Base-by-base conservation (phyloP, 1,140 invertebrate species). In the Theocolax elegans region DNA sequence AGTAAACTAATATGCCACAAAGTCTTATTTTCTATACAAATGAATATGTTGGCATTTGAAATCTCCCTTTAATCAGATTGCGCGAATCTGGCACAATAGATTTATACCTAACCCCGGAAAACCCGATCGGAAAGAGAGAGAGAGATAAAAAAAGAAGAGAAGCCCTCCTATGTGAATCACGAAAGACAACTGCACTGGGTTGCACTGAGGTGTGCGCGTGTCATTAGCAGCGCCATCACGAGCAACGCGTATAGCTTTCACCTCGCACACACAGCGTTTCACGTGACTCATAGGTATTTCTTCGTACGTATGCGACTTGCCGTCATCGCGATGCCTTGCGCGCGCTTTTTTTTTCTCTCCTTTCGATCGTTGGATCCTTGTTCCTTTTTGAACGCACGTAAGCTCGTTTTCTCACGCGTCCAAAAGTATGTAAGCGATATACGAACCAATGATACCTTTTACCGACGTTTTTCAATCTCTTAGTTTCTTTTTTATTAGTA, bases 211-310 rank as follows among this genome's bases (percentile, higher is more conserved):
- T n/a, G n/a, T n/a, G 15, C 42, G 35, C 25, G 35, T 42, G 29
- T 73, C 64, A 75, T 72, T 73, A 66, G 63, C 60, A 60, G 35
- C 38, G 19, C 59, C 49, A 46, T 71, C 64, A 67, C 66, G 67
- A 64, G 60, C 29, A 3, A 29, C 48, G 21, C 38, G 51, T 12
- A 12, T 38, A 40, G 75, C 79, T 80, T 80, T 80, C 79, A 75
- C 74, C 60, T 27, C 51, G 12, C 40, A 21, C 17, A 21, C 21
- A 21, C 10, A n/a, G 23, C 65, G 10, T 56, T 48, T 29, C 29
- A 54, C 62, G 69, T 71, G 69, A 71, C 60, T 71, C 69, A 71
- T 71, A 53, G 69, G 53, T 49, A 66, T 71, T 71, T 66, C 53
- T 42, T 13, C 19, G 35, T 44, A 44, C 17, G 48, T 13, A 29